Evolutionary conservation across 2,797 vertebrate species (phyloP), one percentile per base, ranked within the genome.

Genomic region (Masticophis lateralis): DNA sequence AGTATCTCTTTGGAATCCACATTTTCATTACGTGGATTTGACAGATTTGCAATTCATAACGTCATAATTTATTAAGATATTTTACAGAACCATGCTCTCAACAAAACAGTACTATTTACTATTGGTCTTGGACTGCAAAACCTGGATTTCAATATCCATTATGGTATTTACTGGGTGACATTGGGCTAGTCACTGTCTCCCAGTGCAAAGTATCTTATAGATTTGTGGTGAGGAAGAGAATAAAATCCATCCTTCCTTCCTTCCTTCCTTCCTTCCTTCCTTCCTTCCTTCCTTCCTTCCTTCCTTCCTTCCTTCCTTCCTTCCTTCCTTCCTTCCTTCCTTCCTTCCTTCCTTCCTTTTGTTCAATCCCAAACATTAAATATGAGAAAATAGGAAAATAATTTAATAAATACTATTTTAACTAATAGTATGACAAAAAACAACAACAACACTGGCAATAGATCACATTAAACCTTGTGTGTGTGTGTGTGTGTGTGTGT

Each of bases 1-100:
- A 98, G 98, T 94, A 89, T 89, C 22, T 5, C 60, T 93, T 22
- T 63, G 90, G 32, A 1, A 0, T 0, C 2, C 11, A 2, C 43
- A 63, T 90, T 86, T 55, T 25, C 8, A 66, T 63, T n/a, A 90
- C 10, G 66, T 22, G 55, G 87, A 74, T 55, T 57, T 51, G 43
- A 22, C 3, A 69, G 25, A 56, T 91, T 51, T 90, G 16, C 53
- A 87, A 4, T 66, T 89, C 20, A 47, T 83, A 47, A 47, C 2
- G 1, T 5, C 79, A 25, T 83, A 83, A 22, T 83, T 83, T 83
- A 83, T 43, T 83, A 83, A 83, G 79, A 47, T 83, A 47, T 83
- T 83, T 83, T 47, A 83, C 79, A 83, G 79, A 83, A 83, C 43
- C 10, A 12, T 25, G 20, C 20, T 47, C 79, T 47, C 37, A 83